phyloP scores from a whole-genome alignment of 2,888 invertebrate genomes.

The Busseola fusca region DNA sequence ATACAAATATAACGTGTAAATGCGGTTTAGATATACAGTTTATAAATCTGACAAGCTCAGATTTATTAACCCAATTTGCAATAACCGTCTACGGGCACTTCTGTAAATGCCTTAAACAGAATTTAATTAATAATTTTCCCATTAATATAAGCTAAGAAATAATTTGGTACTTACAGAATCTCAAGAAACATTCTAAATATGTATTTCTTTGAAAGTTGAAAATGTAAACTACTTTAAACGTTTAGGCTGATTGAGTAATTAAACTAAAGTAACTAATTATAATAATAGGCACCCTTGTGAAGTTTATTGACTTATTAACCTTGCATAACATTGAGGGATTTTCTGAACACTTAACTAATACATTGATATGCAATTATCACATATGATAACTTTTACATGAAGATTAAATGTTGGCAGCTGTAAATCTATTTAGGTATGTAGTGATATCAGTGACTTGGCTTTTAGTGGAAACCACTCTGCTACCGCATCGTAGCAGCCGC shows the following conservation, averaged over 20 bases:
- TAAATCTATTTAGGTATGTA: conserved; percentile 13
- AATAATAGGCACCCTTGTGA: conserved; percentile 19
- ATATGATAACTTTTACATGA: conserved; percentile 29
- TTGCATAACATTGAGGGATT: conserved; percentile 35
- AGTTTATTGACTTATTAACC: conserved; percentile 37
- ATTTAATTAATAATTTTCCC: conserved; percentile 35
- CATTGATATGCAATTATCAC: conserved; percentile 39
- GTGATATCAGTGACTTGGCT: conserved; percentile 29
- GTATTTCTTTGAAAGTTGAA: conserved; percentile 14
- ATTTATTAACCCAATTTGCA: conserved; percentile 29
- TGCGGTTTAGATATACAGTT: conserved; percentile 15
- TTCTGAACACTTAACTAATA: conserved; percentile 19
- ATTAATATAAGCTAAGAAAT: conserved; percentile 39
- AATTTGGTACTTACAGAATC: conserved; percentile 6
- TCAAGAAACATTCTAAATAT: conserved; percentile 18
- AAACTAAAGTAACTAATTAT: conserved; percentile 12
- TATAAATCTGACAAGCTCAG: conserved; percentile 18
- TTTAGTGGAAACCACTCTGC: conserved; percentile 37
- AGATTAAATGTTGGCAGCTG: conserved; percentile 28
- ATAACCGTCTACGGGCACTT: conserved; percentile 20
- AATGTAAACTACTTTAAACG: conserved; percentile 22
- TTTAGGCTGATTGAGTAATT: conserved; percentile 27
- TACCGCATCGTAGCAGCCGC: conserved; percentile 14
- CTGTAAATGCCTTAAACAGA: conserved; percentile 13
- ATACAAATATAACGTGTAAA: not conserved